A percentile compares a stretch with the other conserved stretches of the same genome.
Conservation (phyloP, 2,113 vertebrate species). For the Myrmecophaga tridactyla region DNA sequence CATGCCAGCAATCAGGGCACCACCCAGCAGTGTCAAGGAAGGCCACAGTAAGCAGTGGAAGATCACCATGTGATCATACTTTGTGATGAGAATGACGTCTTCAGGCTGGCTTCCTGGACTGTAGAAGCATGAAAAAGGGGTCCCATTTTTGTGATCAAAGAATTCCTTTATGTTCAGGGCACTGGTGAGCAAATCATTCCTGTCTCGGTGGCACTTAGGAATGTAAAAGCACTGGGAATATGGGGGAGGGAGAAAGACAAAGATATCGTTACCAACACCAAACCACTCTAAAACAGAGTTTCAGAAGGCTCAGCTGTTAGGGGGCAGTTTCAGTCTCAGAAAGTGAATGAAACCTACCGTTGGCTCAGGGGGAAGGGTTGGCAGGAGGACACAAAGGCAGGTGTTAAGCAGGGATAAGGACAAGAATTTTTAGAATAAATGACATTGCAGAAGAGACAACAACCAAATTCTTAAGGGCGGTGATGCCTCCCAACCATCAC, state of each 20-base stretch:
- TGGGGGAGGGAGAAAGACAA: neutral
- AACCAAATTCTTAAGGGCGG: neutral
- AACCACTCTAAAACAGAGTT: neutral
- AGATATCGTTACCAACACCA: neutral
- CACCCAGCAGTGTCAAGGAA: conserved; percentile 84
- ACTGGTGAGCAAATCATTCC: conserved; percentile 76
- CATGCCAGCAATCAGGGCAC: conserved; percentile 85
- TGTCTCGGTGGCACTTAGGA: conserved; percentile 84
- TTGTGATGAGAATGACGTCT: conserved; percentile 79
- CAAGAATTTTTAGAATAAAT: neutral
- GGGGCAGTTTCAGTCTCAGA: neutral
- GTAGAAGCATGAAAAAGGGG: conserved; percentile 76
- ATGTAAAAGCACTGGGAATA: conserved; percentile 87
- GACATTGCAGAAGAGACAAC: neutral
- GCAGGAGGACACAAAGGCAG: neutral
- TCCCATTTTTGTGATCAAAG: conserved; percentile 75
- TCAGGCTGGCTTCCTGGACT: conserved; percentile 66
- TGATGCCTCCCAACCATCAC: neutral
- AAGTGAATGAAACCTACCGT: neutral
- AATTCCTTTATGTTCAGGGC: conserved; percentile 79
- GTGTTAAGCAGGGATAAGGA: neutral
- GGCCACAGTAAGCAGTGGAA: conserved; percentile 87
- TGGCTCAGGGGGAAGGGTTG: neutral
- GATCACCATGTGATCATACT: conserved; percentile 72
- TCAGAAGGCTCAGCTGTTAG: neutral